Conservation (phyloP, 2,888 invertebrate genomes). For the Athetis lepigone region DNA sequence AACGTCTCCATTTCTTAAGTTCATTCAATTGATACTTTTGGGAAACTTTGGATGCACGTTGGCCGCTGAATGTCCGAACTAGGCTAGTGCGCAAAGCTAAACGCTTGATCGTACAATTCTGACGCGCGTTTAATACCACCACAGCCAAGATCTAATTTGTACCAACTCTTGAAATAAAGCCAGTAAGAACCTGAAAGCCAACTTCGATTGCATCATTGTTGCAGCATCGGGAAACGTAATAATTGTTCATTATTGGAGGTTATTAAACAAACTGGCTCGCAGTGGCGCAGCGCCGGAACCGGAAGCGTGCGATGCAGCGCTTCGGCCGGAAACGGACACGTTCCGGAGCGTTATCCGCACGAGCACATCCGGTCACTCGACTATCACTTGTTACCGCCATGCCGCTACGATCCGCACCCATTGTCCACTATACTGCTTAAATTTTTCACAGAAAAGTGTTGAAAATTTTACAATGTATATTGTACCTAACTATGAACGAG, state of each 20-base stretch:
- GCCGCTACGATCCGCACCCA: slow-evolving; percentile 46
- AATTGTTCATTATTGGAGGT: slow-evolving; percentile 68
- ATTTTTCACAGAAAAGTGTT: slow-evolving; percentile 46
- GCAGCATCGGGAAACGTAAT: slow-evolving; percentile 52
- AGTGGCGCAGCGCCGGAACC: slow-evolving; percentile 65
- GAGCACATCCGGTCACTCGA: slow-evolving; percentile 73
- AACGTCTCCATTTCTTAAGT: too few species aligned
- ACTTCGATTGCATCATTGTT: slow-evolving; percentile 6
- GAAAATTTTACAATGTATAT: slow-evolving; percentile 36
- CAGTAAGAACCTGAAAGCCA: background rate
- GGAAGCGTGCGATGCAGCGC: slow-evolving; percentile 69
- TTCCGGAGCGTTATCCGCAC: slow-evolving; percentile 84
- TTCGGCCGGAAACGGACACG: slow-evolving; percentile 76
- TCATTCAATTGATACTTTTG: too few species aligned
- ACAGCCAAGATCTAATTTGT: too few species aligned
- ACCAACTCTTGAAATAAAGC: too few species aligned
- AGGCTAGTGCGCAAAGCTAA: too few species aligned
- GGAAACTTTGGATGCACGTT: too few species aligned
- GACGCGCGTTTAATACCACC: too few species aligned
- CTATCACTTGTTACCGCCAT: slow-evolving; percentile 65
- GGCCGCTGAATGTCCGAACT: too few species aligned
- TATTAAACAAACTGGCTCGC: slow-evolving; percentile 72
- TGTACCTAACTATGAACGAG: background rate
- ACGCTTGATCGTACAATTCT: too few species aligned
- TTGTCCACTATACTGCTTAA: slow-evolving; percentile 52